These are phyloP conservation scores for Sceloporus tristichus DNA, from an alignment of 2,113 vertebrate genomes.

Conservation along the genomic window DNA sequence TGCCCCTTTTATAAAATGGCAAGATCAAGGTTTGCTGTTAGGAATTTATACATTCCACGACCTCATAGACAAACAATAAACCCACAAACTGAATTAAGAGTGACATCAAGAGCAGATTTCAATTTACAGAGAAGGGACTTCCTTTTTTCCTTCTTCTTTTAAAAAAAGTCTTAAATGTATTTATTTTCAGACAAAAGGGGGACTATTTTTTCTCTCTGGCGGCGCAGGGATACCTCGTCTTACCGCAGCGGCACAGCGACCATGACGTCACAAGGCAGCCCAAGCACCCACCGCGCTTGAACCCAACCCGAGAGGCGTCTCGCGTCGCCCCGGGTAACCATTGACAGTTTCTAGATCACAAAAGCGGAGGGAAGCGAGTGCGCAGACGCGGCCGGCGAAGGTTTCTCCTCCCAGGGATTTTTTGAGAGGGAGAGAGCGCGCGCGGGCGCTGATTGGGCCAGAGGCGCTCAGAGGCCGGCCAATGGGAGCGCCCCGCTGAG, in stretches of 20 bases:
- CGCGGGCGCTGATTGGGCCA: not conserved
- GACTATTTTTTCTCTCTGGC: no score
- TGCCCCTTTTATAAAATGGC: no score
- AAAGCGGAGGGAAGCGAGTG: not conserved
- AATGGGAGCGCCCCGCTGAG: not conserved
- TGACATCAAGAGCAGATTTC: not conserved
- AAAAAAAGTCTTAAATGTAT: not conserved
- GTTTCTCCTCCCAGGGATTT: not conserved
- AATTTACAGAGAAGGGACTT: not conserved
- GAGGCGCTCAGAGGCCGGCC: not conserved
- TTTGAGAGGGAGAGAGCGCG: not conserved
- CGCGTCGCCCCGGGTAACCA: slow-evolving; percentile 12
- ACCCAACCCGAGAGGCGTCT: not conserved
- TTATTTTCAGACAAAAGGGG: no score
- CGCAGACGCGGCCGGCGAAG: not conserved
- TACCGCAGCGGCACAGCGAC: rapidly evolving
- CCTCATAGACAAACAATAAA: not conserved
- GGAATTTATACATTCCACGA: no score
- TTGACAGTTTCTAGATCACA: not conserved
- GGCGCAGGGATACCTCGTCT: not conserved
- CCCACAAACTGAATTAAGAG: not conserved
- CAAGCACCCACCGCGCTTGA: not conserved
- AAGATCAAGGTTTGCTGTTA: no score
- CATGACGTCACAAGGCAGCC: not conserved
- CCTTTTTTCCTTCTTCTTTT: not conserved